A percentile compares a stretch with the other conserved stretches of the same genome.
Evolutionary conservation across 2,888 invertebrate species (phyloP).

Genomic region (Nemotelus nigrinus): DNA sequence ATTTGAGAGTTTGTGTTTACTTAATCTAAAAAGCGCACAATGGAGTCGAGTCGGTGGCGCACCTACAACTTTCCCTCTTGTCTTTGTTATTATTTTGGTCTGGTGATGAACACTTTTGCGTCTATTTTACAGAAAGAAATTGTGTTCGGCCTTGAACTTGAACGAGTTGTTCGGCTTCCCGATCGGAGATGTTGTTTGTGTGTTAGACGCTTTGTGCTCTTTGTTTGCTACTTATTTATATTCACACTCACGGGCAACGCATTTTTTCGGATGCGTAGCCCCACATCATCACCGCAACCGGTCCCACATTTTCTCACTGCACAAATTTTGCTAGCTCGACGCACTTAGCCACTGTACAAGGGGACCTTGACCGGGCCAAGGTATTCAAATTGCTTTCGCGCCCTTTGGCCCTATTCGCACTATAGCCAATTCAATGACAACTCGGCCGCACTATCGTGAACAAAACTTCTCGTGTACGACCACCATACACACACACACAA

Average conservation of each 20-base stretch:
- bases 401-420: constrained; percentile 30
- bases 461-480: neutral
- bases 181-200: constrained; percentile 2
- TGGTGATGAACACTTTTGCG: neutral
- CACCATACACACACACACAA: constrained; percentile 24
- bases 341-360: constrained; percentile 6
- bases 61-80: neutral
- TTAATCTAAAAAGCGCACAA: constrained; percentile 9
- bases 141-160: constrained; percentile 47
- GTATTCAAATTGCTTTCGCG: constrained; percentile 30
- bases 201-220: neutral
- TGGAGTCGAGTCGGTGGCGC: neutral
- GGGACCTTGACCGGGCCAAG: neutral
- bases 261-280: constrained; percentile 50
- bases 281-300: constrained; percentile 46
- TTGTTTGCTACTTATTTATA: constrained; percentile 20
- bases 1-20: constrained; percentile 11
- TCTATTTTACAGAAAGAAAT: constrained; percentile 4
- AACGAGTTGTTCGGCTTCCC: constrained; percentile 10
- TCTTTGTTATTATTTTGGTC: neutral
- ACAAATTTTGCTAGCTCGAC: neutral
- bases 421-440: constrained; percentile 5
- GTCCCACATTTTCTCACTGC: constrained; percentile 37
- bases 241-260: constrained; percentile 49
- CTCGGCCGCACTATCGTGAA: constrained; percentile 39